These are phyloP conservation scores for Tetramorium simillimum DNA, from an alignment of 1,140 invertebrate species.

Conservation along the genomic window DNA sequence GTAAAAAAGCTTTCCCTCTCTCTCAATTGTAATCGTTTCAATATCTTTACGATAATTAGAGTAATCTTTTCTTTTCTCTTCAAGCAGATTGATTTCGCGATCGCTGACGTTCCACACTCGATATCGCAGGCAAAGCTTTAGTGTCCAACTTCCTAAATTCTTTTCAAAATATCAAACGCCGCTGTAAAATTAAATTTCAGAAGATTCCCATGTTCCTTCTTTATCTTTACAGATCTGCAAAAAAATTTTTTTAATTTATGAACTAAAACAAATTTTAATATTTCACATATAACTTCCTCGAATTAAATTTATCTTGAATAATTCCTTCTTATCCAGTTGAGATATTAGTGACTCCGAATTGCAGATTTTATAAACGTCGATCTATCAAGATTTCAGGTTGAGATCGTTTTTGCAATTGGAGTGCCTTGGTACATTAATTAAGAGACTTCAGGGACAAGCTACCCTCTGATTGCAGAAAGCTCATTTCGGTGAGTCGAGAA, in stretches of 20 bases:
- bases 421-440: neutral
- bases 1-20: too few relatives aligned
- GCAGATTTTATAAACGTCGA: neutral
- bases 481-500: slow-evolving; percentile 37
- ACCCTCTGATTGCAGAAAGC: slow-evolving; percentile 2
- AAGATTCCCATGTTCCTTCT: neutral
- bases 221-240: neutral
- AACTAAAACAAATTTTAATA: neutral
- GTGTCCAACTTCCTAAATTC: neutral
- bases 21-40: too few relatives aligned
- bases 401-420: neutral
- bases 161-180: neutral
- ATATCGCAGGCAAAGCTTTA: neutral
- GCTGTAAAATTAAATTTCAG: neutral
- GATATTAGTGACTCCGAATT: neutral
- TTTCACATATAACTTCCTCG: neutral
- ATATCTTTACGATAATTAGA: neutral
- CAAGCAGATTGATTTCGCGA: neutral
- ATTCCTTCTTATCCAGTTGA: neutral
- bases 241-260: neutral
- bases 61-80: neutral
- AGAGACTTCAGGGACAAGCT: slow-evolving; percentile 4
- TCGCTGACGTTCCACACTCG: neutral
- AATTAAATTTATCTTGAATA: neutral
- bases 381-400: neutral